Evolutionary conservation across 2,888 invertebrate species (phyloP).

Genomic region (Taenaris catops): DNA sequence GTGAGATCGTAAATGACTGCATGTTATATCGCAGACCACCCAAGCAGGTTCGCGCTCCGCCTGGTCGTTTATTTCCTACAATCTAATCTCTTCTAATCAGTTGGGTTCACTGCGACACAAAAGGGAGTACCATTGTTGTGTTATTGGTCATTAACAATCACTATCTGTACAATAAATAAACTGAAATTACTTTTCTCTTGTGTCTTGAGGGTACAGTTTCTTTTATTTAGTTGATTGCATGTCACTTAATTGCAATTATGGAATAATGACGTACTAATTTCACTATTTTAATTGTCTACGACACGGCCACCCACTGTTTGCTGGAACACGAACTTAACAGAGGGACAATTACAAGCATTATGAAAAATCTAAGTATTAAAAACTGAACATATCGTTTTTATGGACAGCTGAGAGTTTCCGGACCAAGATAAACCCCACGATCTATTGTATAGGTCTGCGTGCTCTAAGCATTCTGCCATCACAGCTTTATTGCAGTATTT

Average conservation of each 20-base stretch:
- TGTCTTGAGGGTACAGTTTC: not conserved
- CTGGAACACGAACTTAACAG: too few relatives aligned
- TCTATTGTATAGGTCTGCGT: too few relatives aligned
- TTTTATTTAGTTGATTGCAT: not conserved
- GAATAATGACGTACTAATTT: not conserved
- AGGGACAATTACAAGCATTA: too few relatives aligned
- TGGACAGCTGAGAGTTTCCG: too few relatives aligned
- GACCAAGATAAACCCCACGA: too few relatives aligned
- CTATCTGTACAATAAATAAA: slow-evolving; percentile 8
- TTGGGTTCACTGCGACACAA: slow-evolving; percentile 39
- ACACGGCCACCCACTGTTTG: too few relatives aligned
- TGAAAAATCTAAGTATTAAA: too few relatives aligned
- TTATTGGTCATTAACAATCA: slow-evolving; percentile 24
- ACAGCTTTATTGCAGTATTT: too few relatives aligned
- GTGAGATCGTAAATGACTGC: slow-evolving; percentile 45
- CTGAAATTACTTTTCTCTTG: slow-evolving; percentile 3
- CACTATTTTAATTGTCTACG: not conserved
- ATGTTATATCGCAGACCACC: slow-evolving; percentile 58
- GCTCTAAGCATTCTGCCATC: too few relatives aligned
- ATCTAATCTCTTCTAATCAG: slow-evolving; percentile 62
- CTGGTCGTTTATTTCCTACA: slow-evolving; percentile 56
- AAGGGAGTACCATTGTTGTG: slow-evolving; percentile 30
- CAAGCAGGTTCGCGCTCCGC: slow-evolving; percentile 45
- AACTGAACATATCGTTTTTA: too few relatives aligned
- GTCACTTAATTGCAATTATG: not conserved